phyloP scores from a whole-genome alignment of 2,888 invertebrate genomes.

The Microdon myrmicae region DNA sequence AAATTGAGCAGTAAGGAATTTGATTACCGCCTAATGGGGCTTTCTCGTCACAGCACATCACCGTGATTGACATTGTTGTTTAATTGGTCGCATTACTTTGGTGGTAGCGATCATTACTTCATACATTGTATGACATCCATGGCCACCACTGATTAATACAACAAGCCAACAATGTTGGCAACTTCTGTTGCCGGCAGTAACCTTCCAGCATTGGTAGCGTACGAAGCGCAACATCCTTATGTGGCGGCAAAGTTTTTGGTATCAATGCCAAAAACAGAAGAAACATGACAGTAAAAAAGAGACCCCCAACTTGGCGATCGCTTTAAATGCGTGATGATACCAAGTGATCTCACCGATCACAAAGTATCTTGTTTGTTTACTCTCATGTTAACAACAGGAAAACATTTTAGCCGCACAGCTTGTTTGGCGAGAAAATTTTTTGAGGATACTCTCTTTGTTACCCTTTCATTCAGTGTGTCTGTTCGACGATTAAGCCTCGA shows the following conservation, averaged over 20 bases:
- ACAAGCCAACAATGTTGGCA: conserved; percentile 38
- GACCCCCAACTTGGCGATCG: conserved; percentile 14
- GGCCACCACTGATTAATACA: conserved; percentile 51
- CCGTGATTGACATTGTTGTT: conserved; percentile 49
- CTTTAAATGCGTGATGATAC: conserved; percentile 45
- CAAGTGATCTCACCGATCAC: conserved; percentile 30
- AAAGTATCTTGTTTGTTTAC: conserved; percentile 44
- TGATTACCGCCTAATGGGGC: conserved; percentile 36
- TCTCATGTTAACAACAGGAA: conserved; percentile 42
- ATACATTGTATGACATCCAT: too few relatives aligned
- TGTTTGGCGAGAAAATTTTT: neutral
- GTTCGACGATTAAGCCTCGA: conserved; percentile 24
- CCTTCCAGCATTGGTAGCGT: conserved; percentile 40
- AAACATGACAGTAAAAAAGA: conserved; percentile 2
- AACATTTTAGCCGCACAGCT: conserved; percentile 25
- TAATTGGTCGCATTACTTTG: conserved; percentile 47
- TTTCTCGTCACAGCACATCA: conserved; percentile 50
- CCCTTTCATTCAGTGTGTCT: conserved; percentile 2
- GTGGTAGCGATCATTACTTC: conserved; percentile 18
- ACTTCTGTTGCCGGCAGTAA: conserved; percentile 37
- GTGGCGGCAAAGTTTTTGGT: conserved; percentile 32
- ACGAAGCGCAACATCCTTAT: conserved; percentile 20
- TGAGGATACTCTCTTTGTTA: neutral
- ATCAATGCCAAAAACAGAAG: conserved; percentile 38
- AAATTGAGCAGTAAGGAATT: too few relatives aligned